phyloP scores from a whole-genome alignment of 2,797 vertebrate species.

The Astyanax mexicanus region DNA sequence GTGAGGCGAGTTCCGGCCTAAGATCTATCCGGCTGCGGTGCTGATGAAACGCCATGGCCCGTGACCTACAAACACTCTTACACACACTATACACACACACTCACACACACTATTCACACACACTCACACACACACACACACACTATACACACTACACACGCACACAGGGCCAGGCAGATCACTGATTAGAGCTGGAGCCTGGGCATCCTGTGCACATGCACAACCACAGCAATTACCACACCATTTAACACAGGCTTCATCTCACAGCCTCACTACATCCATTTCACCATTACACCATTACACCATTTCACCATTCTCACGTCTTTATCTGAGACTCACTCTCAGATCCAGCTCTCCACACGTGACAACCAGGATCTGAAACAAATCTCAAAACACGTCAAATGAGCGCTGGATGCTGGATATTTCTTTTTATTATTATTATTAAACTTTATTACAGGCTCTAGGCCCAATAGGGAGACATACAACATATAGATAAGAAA shows the following conservation, averaged over 20 bases:
- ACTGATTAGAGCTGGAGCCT: conserved; percentile 41
- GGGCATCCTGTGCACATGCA: conserved; percentile 31
- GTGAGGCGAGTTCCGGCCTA: conserved; percentile 63
- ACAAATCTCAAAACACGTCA: too few relatives aligned
- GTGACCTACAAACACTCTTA: conserved; percentile 51
- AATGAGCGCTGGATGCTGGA: too few relatives aligned
- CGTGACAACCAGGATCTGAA: conserved; percentile 22
- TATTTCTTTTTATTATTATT: too few relatives aligned
- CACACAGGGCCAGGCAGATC: conserved; percentile 35
- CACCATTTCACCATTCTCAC: conserved; percentile 27
- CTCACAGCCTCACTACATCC: conserved; percentile 33
- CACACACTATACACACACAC: too few relatives aligned
- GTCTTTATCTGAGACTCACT: conserved; percentile 22
- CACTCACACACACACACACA: too few relatives aligned
- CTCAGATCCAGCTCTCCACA: conserved; percentile 28
- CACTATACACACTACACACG: too few relatives aligned
- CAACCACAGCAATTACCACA: conserved; percentile 49
- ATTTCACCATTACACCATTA: too few relatives aligned
- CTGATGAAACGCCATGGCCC: conserved; percentile 50
- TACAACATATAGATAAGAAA: too few relatives aligned
- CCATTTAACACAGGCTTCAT: conserved; percentile 35
- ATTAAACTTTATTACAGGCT: too few relatives aligned
- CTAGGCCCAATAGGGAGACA: too few relatives aligned
- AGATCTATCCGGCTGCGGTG: conserved; percentile 45
- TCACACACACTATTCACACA: too few relatives aligned